Percentiles rank a stretch among this genome's conserved stretches.
These are phyloP conservation scores for Gobius niger DNA, from an alignment of 2,113 vertebrate species.

Conservation along the genomic window DNA sequence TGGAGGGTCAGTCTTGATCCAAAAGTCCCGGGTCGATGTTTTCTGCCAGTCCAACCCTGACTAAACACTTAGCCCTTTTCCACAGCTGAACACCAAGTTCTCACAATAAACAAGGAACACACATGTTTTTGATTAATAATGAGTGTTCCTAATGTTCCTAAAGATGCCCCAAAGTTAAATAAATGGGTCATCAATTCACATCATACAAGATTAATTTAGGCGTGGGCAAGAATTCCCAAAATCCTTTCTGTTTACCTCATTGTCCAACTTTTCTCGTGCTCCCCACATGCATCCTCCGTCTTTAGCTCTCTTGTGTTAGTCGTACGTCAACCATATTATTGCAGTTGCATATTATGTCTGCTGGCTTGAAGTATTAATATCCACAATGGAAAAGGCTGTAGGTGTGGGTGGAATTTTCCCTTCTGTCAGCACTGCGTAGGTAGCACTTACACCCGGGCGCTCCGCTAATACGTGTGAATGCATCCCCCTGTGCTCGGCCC, in stretches of 20 bases:
- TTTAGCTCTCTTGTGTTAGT: neutral
- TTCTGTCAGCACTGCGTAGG: constrained; percentile 71
- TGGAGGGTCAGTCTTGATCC: too few relatives aligned
- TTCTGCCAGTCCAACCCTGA: too few relatives aligned
- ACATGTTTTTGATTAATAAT: too few relatives aligned
- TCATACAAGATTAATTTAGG: too few relatives aligned
- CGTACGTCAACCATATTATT: constrained; percentile 24
- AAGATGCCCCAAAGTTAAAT: too few relatives aligned
- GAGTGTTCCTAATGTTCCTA: neutral
- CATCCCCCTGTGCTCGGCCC: constrained; percentile 44
- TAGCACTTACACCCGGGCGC: constrained; percentile 37
- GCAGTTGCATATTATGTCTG: constrained; percentile 37
- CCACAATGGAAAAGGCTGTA: constrained; percentile 26
- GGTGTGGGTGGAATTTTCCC: constrained; percentile 55
- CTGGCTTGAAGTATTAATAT: constrained; percentile 61
- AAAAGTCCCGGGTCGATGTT: too few relatives aligned
- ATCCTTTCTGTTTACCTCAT: neutral
- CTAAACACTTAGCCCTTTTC: too few relatives aligned
- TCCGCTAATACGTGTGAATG: constrained; percentile 59
- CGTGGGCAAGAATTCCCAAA: neutral
- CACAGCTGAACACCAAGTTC: too few relatives aligned
- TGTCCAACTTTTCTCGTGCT: neutral
- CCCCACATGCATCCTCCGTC: neutral
- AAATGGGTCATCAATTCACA: too few relatives aligned
- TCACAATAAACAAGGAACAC: too few relatives aligned